phyloP scores from a whole-genome alignment of 2,888 invertebrate genomes.

The Papilio demoleus region DNA sequence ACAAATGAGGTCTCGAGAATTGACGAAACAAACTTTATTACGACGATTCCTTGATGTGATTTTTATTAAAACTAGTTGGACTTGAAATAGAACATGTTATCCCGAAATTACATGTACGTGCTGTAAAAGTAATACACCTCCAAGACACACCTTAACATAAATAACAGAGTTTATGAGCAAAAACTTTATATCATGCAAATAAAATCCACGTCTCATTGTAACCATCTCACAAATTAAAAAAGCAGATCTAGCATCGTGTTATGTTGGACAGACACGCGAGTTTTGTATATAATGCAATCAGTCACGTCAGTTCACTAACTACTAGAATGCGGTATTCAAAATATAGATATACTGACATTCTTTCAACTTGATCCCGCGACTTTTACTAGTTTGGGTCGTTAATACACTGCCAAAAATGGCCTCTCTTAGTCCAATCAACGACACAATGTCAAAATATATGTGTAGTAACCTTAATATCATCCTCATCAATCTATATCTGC shows the following conservation, averaged over 20 bases:
- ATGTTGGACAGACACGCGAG: conserved; percentile 3
- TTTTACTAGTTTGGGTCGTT: too few relatives aligned
- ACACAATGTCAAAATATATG: too few relatives aligned
- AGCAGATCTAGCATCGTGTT: background rate
- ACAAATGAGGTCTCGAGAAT: background rate
- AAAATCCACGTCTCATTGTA: conserved; percentile 9
- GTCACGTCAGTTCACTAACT: conserved; percentile 12
- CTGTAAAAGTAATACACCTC: background rate
- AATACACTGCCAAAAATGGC: too few relatives aligned
- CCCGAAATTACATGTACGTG: background rate
- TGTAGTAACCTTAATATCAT: too few relatives aligned
- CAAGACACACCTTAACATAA: conserved; percentile 14
- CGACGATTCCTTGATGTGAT: background rate
- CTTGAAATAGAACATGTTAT: background rate
- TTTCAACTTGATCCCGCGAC: background rate
- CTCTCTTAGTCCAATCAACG: too few relatives aligned
- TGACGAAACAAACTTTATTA: background rate
- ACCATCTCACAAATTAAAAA: conserved; percentile 15
- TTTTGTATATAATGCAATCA: conserved; percentile 15
- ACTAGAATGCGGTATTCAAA: background rate
- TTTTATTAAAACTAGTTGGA: background rate
- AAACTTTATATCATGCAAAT: conserved; percentile 11
- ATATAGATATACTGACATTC: background rate
- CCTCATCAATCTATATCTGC: too few relatives aligned
- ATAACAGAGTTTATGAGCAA: background rate